phyloP scores from a whole-genome alignment of 2,797 vertebrate genomes.

The Neosalanx taihuensis region DNA sequence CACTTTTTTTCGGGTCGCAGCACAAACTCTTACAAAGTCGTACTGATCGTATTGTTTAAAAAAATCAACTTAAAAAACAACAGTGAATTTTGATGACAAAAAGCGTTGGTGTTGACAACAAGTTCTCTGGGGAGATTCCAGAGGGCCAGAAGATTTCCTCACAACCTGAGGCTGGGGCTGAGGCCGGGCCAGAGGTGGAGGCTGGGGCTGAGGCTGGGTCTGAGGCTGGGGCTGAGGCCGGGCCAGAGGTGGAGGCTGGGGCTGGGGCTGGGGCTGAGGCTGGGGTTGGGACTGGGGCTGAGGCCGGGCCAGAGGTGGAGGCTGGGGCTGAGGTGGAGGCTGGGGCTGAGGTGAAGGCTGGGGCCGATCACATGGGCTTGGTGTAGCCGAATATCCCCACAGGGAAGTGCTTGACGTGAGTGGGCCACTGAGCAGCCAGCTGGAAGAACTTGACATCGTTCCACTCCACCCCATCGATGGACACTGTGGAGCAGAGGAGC shows the following conservation, averaged over 20 bases:
- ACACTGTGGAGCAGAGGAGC: conserved; percentile 53
- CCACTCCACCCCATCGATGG: conserved; percentile 82
- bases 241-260: no score
- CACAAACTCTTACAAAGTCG: background rate
- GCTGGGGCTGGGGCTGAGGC: no score
- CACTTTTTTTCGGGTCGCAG: background rate
- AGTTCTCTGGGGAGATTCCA: background rate
- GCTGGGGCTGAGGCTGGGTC: background rate
- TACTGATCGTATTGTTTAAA: background rate
- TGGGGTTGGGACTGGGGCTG: no score
- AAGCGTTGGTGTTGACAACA: background rate
- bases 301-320: no score
- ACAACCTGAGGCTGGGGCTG: background rate
- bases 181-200: no score
- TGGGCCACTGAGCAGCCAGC: conserved; percentile 84
- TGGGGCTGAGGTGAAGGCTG: background rate
- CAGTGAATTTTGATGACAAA: background rate
- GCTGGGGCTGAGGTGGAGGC: background rate
- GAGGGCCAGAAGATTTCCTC: background rate
- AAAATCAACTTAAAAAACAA: background rate
- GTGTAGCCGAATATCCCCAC: conserved; percentile 80
- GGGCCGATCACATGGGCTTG: conserved; percentile 48
- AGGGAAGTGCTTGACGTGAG: conserved; percentile 83
- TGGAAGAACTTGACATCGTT: conserved; percentile 86
- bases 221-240: no score